Evolutionary conservation across 2,888 invertebrate genomes (phyloP), one percentile per base, ranked within the genome.

Genomic region (Rhingia rostrata): DNA sequence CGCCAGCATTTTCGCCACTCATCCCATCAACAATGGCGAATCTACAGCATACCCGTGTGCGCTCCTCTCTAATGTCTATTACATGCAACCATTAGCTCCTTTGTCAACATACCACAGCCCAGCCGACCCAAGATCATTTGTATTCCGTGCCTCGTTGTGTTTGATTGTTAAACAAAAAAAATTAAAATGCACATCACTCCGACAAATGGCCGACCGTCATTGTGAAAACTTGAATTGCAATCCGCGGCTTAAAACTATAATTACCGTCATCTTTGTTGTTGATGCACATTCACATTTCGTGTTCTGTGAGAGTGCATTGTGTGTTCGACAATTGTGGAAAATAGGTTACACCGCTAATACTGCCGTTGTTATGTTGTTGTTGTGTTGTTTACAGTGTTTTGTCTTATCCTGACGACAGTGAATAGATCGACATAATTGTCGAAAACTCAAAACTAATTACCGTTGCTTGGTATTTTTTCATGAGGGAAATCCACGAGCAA

Each of bases 251-350:
- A 51, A 63, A 78, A 69, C 79, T 60, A 79, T 79, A 83, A 83
- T 83, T 83, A 83, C 79, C 58, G 47, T 64, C 53, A 60, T 77
- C 66, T 53, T 61, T 66, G 54, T n/a, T 14, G 9, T 7, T 12
- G 9, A 37, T 54, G 43, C 45, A 61, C 35, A 32, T 37, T 39
- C 14, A 41, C 6, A 10, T 45, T 12, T 6, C n/a, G 45, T 45
- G 12, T 45, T n/a, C 32, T 47, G n/a, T 41, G 41, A 60, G 66
- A 72, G 61, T 72, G 77, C 78, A 83, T 78, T 77, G 66, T 77
- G 33, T 70, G 75, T 82, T 77, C 70, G 81, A 78, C 72, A 83
- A 79, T 74, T 69, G 60, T 74, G 83, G 73, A 79, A 83, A 83
- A 79, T 83, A 51, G 73, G 83, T 83, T 81, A 56, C 54, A 22